Conservation (phyloP, 2,888 invertebrate species). For the Zonitis immaculata region DNA sequence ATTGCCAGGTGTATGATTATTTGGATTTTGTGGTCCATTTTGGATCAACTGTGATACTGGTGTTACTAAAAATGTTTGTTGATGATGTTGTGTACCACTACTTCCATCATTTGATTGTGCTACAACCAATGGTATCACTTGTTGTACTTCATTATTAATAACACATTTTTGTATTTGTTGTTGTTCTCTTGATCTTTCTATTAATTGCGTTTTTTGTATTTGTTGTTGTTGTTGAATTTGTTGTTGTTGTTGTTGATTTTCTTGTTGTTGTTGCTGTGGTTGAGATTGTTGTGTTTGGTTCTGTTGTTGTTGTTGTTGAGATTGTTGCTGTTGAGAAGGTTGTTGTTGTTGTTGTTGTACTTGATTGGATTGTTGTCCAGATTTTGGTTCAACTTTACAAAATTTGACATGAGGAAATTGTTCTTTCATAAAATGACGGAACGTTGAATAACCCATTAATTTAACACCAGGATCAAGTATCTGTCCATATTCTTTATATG, state of each 20-base stretch:
- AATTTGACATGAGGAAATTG: conserved; percentile 76
- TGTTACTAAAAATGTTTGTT: conserved; percentile 61
- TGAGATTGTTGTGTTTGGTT: conserved; percentile 49
- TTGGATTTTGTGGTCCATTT: conserved; percentile 42
- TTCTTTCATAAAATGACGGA: conserved; percentile 75
- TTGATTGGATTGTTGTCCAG: conserved; percentile 7
- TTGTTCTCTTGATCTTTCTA: conserved; percentile 18
- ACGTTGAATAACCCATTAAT: conserved; percentile 75
- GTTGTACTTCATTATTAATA: conserved; percentile 54
- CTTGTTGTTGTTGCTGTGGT: conserved; percentile 43
- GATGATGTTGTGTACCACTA: conserved; percentile 50
- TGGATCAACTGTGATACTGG: conserved; percentile 62
- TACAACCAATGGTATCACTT: conserved; percentile 61
- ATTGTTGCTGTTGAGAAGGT: conserved; percentile 47
- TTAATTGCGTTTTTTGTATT: conserved; percentile 34
- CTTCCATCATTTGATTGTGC: conserved; percentile 48
- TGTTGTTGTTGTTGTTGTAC: conserved; percentile 48
- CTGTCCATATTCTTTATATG: conserved; percentile 69
- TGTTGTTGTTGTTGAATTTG: conserved; percentile 41
- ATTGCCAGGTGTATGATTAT: conserved; percentile 42
- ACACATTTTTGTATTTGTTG: conserved; percentile 51
- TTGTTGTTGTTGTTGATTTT: conserved; percentile 47
- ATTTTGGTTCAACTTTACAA: conserved; percentile 56
- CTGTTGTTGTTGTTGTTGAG: conserved; percentile 49
- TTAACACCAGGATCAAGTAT: conserved; percentile 66